Percentiles rank a stretch among this genome's conserved stretches.
phyloP scores from a whole-genome alignment of 2,797 vertebrate genomes.

The Chelidonichthys spinosus region DNA sequence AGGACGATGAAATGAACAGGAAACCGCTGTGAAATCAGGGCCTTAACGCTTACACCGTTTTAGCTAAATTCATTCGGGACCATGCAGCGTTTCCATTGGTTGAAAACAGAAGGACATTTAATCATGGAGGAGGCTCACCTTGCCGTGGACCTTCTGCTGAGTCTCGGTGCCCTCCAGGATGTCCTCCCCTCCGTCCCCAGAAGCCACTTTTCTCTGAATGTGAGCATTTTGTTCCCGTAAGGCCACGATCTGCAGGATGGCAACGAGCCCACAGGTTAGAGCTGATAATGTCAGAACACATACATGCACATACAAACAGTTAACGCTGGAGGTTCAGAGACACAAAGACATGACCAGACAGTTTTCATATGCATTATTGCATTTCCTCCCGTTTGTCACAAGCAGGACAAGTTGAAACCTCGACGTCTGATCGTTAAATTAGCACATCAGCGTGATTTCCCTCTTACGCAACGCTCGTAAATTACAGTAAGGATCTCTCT shows the following conservation, averaged over 20 bases:
- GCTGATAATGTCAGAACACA: not conserved
- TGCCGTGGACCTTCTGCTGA: conserved; percentile 93
- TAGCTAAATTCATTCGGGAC: not conserved
- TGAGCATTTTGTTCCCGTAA: conserved; percentile 98
- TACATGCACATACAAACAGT: not conserved
- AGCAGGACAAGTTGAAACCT: conserved; percentile 1
- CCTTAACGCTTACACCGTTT: not conserved
- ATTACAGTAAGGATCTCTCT: conserved; percentile 23
- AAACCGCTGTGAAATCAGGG: not conserved
- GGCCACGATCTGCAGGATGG: conserved; percentile 90
- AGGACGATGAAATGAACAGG: not conserved
- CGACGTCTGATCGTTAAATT: conserved; percentile 8
- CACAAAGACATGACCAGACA: not conserved
- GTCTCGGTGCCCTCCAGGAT: conserved; percentile 90
- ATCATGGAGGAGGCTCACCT: conserved; percentile 81
- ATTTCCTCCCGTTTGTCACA: not conserved
- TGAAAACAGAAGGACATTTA: not conserved
- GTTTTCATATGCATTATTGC: not conserved
- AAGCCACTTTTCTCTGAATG: conserved; percentile 96
- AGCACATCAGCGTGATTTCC: not conserved
- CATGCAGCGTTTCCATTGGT: not conserved
- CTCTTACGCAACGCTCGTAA: conserved; percentile 32
- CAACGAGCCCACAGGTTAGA: conserved; percentile 46
- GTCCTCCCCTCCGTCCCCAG: conserved; percentile 92
- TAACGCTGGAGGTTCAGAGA: not conserved